These are phyloP conservation scores for Pachliopta kotzebuea DNA, from an alignment of 2,888 invertebrate genomes.

Conservation along the genomic window DNA sequence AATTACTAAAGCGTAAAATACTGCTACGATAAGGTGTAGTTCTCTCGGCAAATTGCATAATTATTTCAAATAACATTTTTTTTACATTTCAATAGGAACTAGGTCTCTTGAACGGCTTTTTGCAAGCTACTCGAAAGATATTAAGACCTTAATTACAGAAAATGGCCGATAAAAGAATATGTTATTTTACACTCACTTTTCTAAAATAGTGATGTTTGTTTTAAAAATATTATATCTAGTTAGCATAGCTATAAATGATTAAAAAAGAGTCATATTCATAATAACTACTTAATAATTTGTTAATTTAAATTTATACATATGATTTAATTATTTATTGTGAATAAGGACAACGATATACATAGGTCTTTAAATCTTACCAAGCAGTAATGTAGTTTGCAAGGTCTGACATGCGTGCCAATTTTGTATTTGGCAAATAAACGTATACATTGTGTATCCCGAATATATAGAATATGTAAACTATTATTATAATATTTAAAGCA, in stretches of 20 bases:
- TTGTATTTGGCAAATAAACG: no score
- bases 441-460: no score
- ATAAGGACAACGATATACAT: no score
- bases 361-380: no score
- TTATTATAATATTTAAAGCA: no score
- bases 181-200: slow-evolving; percentile 21
- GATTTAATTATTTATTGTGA: no score
- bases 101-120: slow-evolving; percentile 13
- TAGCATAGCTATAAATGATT: no score
- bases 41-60: slow-evolving; percentile 17
- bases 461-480: no score
- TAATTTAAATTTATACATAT: neutral
- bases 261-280: neutral
- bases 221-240: neutral
- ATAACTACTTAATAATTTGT: neutral
- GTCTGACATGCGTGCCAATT: no score
- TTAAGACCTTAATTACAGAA: slow-evolving; percentile 19
- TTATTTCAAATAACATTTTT: slow-evolving; percentile 26
- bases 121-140: slow-evolving; percentile 15
- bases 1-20: slow-evolving; percentile 29
- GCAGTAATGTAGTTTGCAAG: no score
- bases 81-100: slow-evolving; percentile 16
- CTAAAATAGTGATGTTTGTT: slow-evolving; percentile 11
- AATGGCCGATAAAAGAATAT: slow-evolving; percentile 19
- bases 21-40: slow-evolving; percentile 21